Percentiles rank a stretch among this genome's conserved stretches.
Conservation (phyloP, 1,140 invertebrate genomes). For the Spodoptera litura region DNA sequence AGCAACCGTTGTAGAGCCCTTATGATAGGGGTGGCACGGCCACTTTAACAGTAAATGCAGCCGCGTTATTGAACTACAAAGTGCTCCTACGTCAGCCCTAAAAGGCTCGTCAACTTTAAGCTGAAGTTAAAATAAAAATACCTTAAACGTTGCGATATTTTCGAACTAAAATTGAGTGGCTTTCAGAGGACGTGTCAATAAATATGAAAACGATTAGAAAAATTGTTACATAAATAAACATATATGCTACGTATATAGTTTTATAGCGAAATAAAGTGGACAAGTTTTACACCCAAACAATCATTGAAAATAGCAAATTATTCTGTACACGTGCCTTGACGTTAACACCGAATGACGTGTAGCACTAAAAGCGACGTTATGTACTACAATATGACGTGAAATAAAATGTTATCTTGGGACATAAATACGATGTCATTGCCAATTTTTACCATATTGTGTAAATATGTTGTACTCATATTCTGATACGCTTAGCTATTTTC, state of each 20-base stretch:
- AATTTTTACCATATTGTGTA: background rate
- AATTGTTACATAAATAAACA: too few species aligned
- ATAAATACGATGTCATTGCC: conserved; percentile 20
- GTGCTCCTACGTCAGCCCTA: conserved; percentile 59
- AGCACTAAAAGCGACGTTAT: conserved; percentile 28
- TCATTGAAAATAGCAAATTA: conserved; percentile 21
- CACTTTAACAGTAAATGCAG: conserved; percentile 55
- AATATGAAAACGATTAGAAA: too few species aligned
- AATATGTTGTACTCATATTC: too few species aligned
- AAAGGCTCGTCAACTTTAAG: conserved; percentile 58
- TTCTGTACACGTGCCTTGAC: conserved; percentile 23
- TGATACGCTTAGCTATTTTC: too few species aligned
- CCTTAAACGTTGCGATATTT: conserved; percentile 5
- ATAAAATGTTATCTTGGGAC: conserved; percentile 32
- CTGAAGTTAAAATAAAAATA: conserved; percentile 48
- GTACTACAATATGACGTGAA: conserved; percentile 28
- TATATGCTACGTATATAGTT: too few species aligned
- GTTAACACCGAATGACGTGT: conserved; percentile 20
- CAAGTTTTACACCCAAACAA: conserved; percentile 11
- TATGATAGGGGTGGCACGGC: conserved; percentile 39
- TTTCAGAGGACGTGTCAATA: too few species aligned
- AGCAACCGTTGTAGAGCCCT: conserved; percentile 49
- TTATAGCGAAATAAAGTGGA: conserved; percentile 9
- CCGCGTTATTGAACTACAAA: conserved; percentile 63
- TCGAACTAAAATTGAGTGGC: background rate